A percentile compares a stretch with the other conserved stretches of the same genome.
Evolutionary conservation across 2,888 invertebrate genomes (phyloP).

Genomic region (Dioctria rufipes): DNA sequence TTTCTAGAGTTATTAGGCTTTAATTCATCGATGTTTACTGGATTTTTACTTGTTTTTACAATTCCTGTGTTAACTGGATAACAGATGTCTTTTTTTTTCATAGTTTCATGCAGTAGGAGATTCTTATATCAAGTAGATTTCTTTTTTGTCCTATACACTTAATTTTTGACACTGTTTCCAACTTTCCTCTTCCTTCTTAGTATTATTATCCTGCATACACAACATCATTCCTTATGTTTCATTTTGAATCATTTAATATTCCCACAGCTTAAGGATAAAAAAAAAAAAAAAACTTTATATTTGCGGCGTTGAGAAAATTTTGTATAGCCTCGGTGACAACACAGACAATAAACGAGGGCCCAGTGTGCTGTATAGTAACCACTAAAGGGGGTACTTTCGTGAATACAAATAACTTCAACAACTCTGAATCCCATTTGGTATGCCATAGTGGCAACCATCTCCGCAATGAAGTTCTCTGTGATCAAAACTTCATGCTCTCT

Average conservation of each 20-base stretch:
- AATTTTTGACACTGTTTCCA: too few species aligned
- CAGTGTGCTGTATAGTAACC: constrained; percentile 12
- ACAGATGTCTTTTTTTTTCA: too few species aligned
- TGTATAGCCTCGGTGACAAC: constrained; percentile 16
- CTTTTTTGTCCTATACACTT: too few species aligned
- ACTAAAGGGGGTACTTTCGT: neutral
- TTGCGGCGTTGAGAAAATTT: neutral
- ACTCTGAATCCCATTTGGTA: constrained; percentile 21
- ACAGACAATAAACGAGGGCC: neutral
- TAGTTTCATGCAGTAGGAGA: too few species aligned
- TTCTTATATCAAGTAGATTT: too few species aligned
- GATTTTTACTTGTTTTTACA: constrained; percentile 12
- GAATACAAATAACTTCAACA: constrained; percentile 30
- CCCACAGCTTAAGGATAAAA: too few species aligned
- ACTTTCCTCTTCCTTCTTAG: too few species aligned
- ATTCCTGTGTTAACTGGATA: constrained; percentile 8
- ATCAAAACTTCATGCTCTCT: constrained; percentile 18
- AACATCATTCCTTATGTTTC: neutral
- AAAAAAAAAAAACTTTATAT: constrained; percentile 19
- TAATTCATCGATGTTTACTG: constrained; percentile 21
- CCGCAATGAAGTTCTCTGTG: constrained; percentile 22
- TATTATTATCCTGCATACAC: neutral
- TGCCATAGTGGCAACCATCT: constrained; percentile 11
- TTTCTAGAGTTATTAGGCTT: neutral
- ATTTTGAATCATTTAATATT: constrained; percentile 32